Base-by-base conservation (phyloP, 2,888 invertebrate species). In the Thymelicus acteon region DNA sequence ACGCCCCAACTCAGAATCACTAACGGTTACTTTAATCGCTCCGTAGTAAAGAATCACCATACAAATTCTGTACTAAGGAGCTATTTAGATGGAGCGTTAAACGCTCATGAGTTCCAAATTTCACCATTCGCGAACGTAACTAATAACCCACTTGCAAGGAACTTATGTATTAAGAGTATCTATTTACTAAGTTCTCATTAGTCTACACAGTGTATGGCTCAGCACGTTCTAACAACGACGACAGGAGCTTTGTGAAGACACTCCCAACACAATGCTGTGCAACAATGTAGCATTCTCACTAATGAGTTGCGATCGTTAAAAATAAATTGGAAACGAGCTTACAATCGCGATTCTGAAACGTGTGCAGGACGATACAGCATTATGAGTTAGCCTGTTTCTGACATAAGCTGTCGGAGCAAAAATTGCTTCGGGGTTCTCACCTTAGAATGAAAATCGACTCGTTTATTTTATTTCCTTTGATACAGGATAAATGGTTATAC, bases 251-350 rank as follows among this genome's bases (percentile, higher is more conserved):
- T 48, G 69, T 69, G 24, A 62, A 64, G 58, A 49, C 58, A 70
- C 60, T 64, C 39, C 47, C 64, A 52, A 62, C 68, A 70, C 69
- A 63, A 64, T 69, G 49, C 63, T 24, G 58, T 49, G 57, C 65
- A 69, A 70, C 70, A 64, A 64, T 70, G 60, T 40, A 64, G 58
- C 15, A 52, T 52, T 70, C 69, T 58, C 49, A 44, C 64, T 68
- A 71, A 71, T 71, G 70, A 70, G 52, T 63, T 70, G 49, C 64
- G 70, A 71, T 71, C 70, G 70, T 71, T 65, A 71, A 71, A 71
- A 71, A 71, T 71, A 71, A 71, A 71, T 71, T 71, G 70, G 65
- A 65, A 65, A 65, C 49, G 64, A 63, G 48, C 64, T 70, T 47
- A 47, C 52, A 60, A 57, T 57, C 57, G 31, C 24, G 64, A 64